phyloP scores from a whole-genome alignment of 2,113 vertebrate species.

The Acinonyx jubatus region DNA sequence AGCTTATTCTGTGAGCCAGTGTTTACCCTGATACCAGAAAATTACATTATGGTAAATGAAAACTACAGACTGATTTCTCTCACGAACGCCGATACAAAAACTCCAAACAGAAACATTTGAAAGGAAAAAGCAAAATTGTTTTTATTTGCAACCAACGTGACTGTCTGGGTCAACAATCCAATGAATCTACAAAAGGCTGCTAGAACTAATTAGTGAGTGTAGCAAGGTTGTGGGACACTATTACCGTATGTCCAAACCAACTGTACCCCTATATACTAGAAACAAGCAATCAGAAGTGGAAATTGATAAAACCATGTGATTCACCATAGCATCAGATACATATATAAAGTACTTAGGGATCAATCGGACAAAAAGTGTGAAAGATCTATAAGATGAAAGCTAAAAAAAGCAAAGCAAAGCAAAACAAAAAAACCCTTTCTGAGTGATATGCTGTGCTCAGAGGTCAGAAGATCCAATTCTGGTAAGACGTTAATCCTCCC shows the following conservation, averaged over 20 bases:
- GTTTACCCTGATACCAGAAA: background rate
- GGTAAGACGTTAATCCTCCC: background rate
- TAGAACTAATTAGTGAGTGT: background rate
- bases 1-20: background rate
- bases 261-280: background rate
- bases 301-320: background rate
- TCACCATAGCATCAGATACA: background rate
- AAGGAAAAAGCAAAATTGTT: background rate
- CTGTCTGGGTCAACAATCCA: background rate
- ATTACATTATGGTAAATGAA: background rate
- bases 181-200: background rate
- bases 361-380: background rate
- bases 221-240: background rate
- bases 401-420: background rate
- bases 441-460: background rate
- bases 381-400: background rate
- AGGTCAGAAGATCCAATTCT: background rate
- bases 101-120: background rate
- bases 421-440: background rate
- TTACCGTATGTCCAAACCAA: background rate
- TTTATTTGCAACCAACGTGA: background rate
- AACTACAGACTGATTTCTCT: background rate
- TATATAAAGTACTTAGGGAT: background rate
- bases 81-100: background rate
- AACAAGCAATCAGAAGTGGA: background rate